A percentile compares a stretch with the other conserved stretches of the same genome.
Conservation (phyloP, 53 echinoderm and acorn worm species). For the Mesocentrotus franciscanus region DNA sequence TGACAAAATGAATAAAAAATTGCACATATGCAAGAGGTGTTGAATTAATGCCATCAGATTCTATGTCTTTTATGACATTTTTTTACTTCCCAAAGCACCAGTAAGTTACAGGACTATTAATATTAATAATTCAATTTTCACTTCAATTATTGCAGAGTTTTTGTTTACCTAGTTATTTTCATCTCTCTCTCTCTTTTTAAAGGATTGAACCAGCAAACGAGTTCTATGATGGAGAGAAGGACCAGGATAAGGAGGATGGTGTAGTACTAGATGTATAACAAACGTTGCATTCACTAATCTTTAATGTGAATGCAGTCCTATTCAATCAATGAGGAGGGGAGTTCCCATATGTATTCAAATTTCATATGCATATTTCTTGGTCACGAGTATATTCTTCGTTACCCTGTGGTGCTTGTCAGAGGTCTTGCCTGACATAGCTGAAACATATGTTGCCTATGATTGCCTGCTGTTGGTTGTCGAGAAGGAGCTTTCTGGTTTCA, state of each 20-base stretch:
- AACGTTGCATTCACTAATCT: slow-evolving; percentile 13
- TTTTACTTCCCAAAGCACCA: too few species aligned
- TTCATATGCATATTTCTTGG: neutral
- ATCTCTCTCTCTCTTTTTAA: neutral
- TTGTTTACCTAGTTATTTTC: neutral
- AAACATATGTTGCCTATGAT: neutral
- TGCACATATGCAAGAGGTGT: too few species aligned
- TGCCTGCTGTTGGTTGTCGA: neutral
- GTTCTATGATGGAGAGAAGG: slow-evolving; percentile 97
- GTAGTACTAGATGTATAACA: slow-evolving; percentile 91
- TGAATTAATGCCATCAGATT: too few species aligned
- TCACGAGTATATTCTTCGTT: neutral
- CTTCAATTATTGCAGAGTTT: neutral
- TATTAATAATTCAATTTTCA: too few species aligned
- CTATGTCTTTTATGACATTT: too few species aligned
- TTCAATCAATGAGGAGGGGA: slow-evolving; percentile 12
- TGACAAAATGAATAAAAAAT: too few species aligned
- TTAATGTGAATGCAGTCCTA: neutral
- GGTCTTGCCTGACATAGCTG: neutral
- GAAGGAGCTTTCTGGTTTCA: neutral
- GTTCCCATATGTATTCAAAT: slow-evolving; percentile 12
- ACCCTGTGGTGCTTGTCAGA: neutral
- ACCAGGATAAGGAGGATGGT: slow-evolving; percentile 97
- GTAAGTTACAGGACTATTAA: too few species aligned
- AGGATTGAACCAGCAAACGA: slow-evolving; percentile 96